These are phyloP conservation scores for Enteromius argenteus DNA, from an alignment of 2,797 vertebrate genomes.

Conservation along the genomic window DNA sequence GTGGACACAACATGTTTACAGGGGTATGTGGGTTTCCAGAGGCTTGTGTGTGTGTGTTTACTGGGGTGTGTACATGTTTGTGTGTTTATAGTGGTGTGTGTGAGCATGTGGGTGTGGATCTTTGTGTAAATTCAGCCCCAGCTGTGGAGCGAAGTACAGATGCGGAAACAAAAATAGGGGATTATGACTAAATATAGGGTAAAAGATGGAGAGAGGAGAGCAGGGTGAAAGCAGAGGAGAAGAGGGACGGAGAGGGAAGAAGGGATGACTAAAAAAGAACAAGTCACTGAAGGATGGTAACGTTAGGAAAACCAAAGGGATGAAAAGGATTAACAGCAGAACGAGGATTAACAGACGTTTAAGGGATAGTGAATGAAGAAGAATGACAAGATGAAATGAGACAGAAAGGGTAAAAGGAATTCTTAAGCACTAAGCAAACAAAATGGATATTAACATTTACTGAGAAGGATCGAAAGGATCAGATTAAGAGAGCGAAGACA, in stretches of 20 bases:
- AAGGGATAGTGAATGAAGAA: conserved; percentile 32
- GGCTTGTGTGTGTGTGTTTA: conserved; percentile 49
- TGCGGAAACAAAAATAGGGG: conserved; percentile 72
- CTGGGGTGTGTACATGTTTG: conserved; percentile 41
- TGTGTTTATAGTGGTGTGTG: conserved; percentile 49
- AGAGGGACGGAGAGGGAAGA: conserved; percentile 15
- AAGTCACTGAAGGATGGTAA: conserved; percentile 17
- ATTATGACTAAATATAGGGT: conserved; percentile 75
- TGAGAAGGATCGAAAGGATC: background rate
- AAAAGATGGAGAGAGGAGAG: conserved; percentile 30
- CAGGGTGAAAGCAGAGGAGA: conserved; percentile 43
- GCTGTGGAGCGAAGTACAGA: conserved; percentile 75
- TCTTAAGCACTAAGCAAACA: conserved; percentile 56
- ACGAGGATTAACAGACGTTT: background rate
- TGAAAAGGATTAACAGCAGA: conserved; percentile 37
- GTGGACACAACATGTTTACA: conserved; percentile 29
- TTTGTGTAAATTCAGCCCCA: conserved; percentile 67
- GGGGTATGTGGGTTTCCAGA: conserved; percentile 48
- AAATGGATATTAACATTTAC: conserved; percentile 16
- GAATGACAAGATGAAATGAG: conserved; percentile 42
- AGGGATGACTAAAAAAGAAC: conserved; percentile 28
- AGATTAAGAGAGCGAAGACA: conserved; percentile 17
- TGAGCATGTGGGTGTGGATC: conserved; percentile 55
- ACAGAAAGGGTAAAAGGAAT: conserved; percentile 26
- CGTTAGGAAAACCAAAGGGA: conserved; percentile 20